Evolutionary conservation across 2,113 vertebrate genomes (phyloP).

Genomic region (Kryptolebias marmoratus): DNA sequence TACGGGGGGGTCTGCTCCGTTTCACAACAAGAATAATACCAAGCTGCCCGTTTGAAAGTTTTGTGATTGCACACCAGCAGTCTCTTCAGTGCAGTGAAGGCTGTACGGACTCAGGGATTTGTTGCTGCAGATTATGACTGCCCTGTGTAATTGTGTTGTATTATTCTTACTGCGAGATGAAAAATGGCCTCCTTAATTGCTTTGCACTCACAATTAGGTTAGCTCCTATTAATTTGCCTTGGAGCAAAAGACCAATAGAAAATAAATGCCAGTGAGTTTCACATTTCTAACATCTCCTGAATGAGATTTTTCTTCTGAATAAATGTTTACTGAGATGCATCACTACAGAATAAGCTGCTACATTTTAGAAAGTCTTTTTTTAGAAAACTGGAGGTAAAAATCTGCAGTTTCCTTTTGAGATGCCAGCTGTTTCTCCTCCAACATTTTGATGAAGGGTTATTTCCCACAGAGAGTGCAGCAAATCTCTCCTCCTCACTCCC

Average conservation of each 20-base stretch:
- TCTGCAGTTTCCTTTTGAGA: conserved; percentile 15
- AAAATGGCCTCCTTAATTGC: conserved; percentile 57
- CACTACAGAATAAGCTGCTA: neutral
- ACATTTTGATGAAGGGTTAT: conserved; percentile 33
- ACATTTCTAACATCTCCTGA: conserved; percentile 48
- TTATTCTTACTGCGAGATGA: conserved; percentile 69
- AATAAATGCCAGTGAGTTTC: conserved; percentile 46
- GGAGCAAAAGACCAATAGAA: conserved; percentile 62
- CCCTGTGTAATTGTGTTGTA: conserved; percentile 58
- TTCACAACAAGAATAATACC: conserved; percentile 16
- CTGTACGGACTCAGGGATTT: conserved; percentile 2
- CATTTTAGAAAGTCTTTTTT: neutral
- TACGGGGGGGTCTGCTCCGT: neutral
- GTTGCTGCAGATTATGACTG: conserved; percentile 49
- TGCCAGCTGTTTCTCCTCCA: conserved; percentile 41
- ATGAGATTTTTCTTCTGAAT: conserved; percentile 24
- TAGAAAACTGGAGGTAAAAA: conserved; percentile 6
- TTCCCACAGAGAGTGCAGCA: neutral
- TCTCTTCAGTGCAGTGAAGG: neutral
- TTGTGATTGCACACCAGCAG: neutral
- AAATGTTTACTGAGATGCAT: conserved; percentile 17
- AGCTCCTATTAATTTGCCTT: conserved; percentile 52
- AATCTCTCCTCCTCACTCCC: conserved; percentile 35
- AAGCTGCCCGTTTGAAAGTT: neutral
- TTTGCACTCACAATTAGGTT: conserved; percentile 59